Percentiles rank a stretch among this genome's conserved stretches.
phyloP scores from a whole-genome alignment of 2,888 invertebrate species.

The Brachyopa scutellaris region DNA sequence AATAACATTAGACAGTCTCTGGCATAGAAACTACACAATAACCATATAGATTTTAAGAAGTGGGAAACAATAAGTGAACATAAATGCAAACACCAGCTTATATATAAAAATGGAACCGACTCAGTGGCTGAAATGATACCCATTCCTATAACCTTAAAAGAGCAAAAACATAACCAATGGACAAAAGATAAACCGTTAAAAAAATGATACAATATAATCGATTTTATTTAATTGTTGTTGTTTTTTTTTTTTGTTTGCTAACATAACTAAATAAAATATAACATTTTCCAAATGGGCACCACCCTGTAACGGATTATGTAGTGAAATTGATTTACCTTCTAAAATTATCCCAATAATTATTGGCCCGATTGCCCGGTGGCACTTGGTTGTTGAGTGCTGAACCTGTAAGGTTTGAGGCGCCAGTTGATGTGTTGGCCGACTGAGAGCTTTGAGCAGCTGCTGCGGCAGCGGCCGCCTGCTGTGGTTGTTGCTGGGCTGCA shows the following conservation, averaged over 20 bases:
- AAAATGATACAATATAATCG: not conserved
- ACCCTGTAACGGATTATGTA: slow-evolving; percentile 10
- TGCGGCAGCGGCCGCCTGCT: slow-evolving; percentile 57
- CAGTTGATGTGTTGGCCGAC: slow-evolving; percentile 74
- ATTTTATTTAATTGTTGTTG: slow-evolving; percentile 11
- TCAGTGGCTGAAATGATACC: slow-evolving; percentile 31
- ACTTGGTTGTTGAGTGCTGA: slow-evolving; percentile 92
- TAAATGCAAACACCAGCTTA: no score
- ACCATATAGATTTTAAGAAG: no score
- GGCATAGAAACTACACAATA: no score
- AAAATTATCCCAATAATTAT: slow-evolving; percentile 97
- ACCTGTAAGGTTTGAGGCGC: slow-evolving; percentile 74
- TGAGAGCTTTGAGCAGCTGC: slow-evolving; percentile 62
- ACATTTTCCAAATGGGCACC: slow-evolving; percentile 38
- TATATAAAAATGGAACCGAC: slow-evolving; percentile 17
- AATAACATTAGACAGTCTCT: no score
- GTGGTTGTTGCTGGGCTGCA: slow-evolving; percentile 75
- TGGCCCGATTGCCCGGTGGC: slow-evolving; percentile 93
- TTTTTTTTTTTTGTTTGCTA: slow-evolving; percentile 29
- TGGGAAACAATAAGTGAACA: no score
- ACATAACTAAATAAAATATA: slow-evolving; percentile 47
- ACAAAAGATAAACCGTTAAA: slow-evolving; percentile 33
- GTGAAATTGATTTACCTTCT: slow-evolving; percentile 86
- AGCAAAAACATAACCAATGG: not conserved
- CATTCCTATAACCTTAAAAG: not conserved